These are phyloP conservation scores for Spinus pinus DNA, from an alignment of 2,797 vertebrate genomes.

Conservation along the genomic window DNA sequence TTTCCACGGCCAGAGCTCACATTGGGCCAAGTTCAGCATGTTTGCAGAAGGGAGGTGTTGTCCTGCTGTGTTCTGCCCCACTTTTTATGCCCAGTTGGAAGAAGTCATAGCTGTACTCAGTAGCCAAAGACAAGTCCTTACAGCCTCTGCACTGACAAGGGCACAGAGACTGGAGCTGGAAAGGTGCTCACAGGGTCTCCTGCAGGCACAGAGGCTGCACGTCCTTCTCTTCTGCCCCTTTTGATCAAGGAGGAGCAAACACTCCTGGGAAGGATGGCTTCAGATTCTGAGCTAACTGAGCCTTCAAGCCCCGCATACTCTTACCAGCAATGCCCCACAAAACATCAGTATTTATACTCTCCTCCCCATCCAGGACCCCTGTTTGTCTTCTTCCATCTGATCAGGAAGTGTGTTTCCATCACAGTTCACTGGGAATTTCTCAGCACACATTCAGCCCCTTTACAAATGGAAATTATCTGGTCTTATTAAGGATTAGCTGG, in stretches of 20 bases:
- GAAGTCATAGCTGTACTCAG: neutral
- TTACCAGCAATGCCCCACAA: neutral
- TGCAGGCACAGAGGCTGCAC: neutral
- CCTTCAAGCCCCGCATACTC: neutral
- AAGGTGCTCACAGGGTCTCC: neutral
- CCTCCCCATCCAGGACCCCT: neutral
- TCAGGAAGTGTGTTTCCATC: neutral
- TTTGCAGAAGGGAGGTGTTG: neutral
- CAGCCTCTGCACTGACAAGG: neutral
- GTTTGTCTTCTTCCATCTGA: neutral
- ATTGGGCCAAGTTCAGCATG: neutral
- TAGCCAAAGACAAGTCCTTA: neutral
- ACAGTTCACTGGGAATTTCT: neutral
- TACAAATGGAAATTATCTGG: neutral
- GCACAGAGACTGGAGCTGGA: neutral
- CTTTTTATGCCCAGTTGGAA: neutral
- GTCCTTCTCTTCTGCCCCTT: neutral
- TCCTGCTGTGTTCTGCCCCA: slow-evolving; percentile 39
- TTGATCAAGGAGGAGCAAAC: neutral
- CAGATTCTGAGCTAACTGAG: neutral
- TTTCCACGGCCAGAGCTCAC: neutral
- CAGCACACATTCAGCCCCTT: neutral
- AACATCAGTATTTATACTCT: neutral
- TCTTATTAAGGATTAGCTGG: neutral
- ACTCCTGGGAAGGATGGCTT: neutral